A percentile compares a stretch with the other conserved stretches of the same genome.
These are phyloP conservation scores for Teleogryllus occipitalis DNA, from an alignment of 1,140 invertebrate species.

Conservation along the genomic window DNA sequence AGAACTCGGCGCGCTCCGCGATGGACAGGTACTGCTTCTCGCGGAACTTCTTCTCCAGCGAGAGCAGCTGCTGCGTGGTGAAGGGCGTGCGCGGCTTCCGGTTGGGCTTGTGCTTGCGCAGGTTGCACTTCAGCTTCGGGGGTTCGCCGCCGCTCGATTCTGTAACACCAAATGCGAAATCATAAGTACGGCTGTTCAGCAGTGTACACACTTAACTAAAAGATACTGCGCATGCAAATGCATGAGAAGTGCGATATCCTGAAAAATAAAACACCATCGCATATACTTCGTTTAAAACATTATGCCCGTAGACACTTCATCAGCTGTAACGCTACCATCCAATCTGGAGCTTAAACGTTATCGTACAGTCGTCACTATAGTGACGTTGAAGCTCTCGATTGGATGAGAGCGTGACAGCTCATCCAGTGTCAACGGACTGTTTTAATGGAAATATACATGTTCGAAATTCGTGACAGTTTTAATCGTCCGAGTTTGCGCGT, in stretches of 20 bases:
- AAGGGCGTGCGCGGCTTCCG: constrained; percentile 95
- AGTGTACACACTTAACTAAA: background rate
- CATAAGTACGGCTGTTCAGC: background rate
- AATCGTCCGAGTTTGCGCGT: too few species aligned
- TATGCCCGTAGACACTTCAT: background rate
- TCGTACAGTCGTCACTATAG: too few species aligned
- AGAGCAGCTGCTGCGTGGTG: constrained; percentile 89
- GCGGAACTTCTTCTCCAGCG: constrained; percentile 91
- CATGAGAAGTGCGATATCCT: background rate
- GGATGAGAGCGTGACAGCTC: too few species aligned
- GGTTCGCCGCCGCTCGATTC: constrained; percentile 8
- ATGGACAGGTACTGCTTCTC: constrained; percentile 95
- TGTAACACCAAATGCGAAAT: background rate
- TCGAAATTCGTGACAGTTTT: too few species aligned
- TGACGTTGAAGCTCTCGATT: too few species aligned
- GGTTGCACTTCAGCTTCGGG: constrained; percentile 69
- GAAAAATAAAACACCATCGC: background rate
- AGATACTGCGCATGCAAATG: background rate
- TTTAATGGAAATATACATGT: too few species aligned
- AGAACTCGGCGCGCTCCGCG: constrained; percentile 94
- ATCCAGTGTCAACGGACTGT: too few species aligned
- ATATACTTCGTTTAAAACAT: background rate
- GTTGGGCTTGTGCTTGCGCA: constrained; percentile 92
- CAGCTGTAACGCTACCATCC: too few species aligned
- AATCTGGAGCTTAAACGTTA: too few species aligned